Percentiles rank a stretch among this genome's conserved stretches.
phyloP scores from a whole-genome alignment of 2,113 vertebrate species.

The Anseranas semipalmata region DNA sequence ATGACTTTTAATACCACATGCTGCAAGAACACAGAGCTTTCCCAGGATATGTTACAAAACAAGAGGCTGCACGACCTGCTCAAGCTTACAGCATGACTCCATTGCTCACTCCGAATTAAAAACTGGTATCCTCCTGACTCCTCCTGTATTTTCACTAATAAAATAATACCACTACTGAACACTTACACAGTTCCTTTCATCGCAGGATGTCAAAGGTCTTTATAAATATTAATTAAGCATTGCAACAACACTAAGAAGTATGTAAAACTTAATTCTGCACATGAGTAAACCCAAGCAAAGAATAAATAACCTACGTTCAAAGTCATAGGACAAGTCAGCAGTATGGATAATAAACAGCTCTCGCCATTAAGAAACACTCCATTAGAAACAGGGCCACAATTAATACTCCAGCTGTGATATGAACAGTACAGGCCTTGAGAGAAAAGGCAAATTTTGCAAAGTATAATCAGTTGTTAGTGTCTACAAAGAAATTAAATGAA shows the following conservation, averaged over 20 bases:
- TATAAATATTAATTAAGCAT: slow-evolving; percentile 60
- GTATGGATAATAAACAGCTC: background rate
- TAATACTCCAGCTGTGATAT: background rate
- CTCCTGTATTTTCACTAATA: slow-evolving; percentile 47
- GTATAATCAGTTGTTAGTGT: background rate
- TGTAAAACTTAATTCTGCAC: slow-evolving; percentile 42
- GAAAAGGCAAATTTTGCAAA: background rate
- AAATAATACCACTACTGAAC: slow-evolving; percentile 32
- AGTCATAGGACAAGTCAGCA: background rate
- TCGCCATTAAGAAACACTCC: background rate
- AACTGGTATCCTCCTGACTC: slow-evolving; percentile 33
- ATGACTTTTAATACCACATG: background rate
- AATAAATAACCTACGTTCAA: slow-evolving; percentile 39
- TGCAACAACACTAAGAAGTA: slow-evolving; percentile 30
- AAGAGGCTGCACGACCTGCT: slow-evolving; percentile 9
- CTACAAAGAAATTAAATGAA: background rate
- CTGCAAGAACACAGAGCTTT: background rate
- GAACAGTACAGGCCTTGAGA: background rate
- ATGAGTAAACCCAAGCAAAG: slow-evolving; percentile 61
- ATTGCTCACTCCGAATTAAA: slow-evolving; percentile 43
- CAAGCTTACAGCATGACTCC: slow-evolving; percentile 50
- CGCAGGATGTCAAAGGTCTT: slow-evolving; percentile 42
- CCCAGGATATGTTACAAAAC: slow-evolving; percentile 21
- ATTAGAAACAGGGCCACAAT: background rate
- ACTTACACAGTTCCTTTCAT: slow-evolving; percentile 44